A percentile compares a stretch with the other conserved stretches of the same genome.
These are phyloP conservation scores for Megaceryle torquata DNA, from an alignment of 2,113 vertebrate species.

Conservation along the genomic window DNA sequence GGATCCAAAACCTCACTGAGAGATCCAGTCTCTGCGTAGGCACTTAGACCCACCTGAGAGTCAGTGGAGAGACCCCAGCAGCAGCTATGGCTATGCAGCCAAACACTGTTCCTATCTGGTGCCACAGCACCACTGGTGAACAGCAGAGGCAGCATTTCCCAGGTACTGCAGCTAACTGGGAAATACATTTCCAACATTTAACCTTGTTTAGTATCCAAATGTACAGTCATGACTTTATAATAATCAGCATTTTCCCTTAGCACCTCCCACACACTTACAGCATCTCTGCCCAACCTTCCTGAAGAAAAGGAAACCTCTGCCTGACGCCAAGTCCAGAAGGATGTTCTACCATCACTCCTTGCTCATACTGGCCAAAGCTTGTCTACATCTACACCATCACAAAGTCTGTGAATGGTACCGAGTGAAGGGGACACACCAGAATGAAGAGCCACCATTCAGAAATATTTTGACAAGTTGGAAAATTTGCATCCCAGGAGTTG, in stretches of 20 bases:
- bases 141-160: neutral
- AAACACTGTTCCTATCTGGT: neutral
- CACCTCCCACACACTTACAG: neutral
- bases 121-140: neutral
- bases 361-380: neutral
- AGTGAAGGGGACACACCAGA: neutral
- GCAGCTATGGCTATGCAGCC: neutral
- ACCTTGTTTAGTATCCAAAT: neutral
- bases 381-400: neutral
- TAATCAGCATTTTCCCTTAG: neutral
- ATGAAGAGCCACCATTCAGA: neutral
- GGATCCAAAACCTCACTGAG: neutral
- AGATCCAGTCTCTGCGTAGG: neutral
- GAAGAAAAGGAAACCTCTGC: neutral
- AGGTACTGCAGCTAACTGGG: neutral
- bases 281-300: neutral
- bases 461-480: neutral
- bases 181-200: neutral
- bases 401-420: neutral
- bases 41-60: neutral
- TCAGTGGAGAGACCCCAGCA: neutral
- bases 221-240: neutral
- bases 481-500: neutral
- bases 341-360: neutral
- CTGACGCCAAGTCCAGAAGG: neutral